These are phyloP conservation scores for Phengaris alcon DNA, from an alignment of 2,888 invertebrate genomes.

Conservation along the genomic window DNA sequence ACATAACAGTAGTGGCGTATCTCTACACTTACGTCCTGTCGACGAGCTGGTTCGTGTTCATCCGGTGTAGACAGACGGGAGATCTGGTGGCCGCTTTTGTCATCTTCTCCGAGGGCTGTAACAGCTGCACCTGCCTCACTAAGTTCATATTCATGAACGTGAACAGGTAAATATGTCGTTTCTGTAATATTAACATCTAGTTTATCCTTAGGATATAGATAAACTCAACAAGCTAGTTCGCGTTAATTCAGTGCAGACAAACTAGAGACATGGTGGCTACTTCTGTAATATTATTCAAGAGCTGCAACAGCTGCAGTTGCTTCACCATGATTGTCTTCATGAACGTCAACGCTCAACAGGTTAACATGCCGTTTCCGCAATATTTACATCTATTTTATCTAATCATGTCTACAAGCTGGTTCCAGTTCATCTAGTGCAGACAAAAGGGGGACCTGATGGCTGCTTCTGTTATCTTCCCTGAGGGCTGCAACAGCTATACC, in stretches of 20 bases:
- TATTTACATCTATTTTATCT: too few relatives aligned
- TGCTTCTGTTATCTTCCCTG: slow-evolving; percentile 48
- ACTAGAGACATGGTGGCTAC: slow-evolving; percentile 47
- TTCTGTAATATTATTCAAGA: slow-evolving; percentile 49
- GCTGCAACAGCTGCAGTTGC: slow-evolving; percentile 47
- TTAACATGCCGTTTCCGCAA: too few relatives aligned
- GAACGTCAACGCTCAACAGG: slow-evolving; percentile 38
- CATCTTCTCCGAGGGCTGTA: slow-evolving; percentile 48
- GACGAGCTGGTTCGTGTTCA: slow-evolving; percentile 52
- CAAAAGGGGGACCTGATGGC: slow-evolving; percentile 47
- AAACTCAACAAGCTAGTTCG: slow-evolving; percentile 50
- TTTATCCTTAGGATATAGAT: slow-evolving; percentile 41
- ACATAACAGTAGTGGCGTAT: slow-evolving; percentile 40
- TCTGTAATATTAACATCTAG: slow-evolving; percentile 45
- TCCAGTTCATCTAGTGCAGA: slow-evolving; percentile 46
- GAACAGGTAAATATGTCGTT: slow-evolving; percentile 43
- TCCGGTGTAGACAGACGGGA: slow-evolving; percentile 45
- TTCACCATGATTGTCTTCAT: slow-evolving; percentile 49
- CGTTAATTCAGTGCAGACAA: slow-evolving; percentile 45
- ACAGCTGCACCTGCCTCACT: slow-evolving; percentile 47
- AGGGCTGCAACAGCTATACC: slow-evolving; percentile 49
- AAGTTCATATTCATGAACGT: slow-evolving; percentile 51
- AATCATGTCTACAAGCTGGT: slow-evolving; percentile 51
- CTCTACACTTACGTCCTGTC: slow-evolving; percentile 53
- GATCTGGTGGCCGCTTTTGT: slow-evolving; percentile 47